Evolutionary conservation across 2,888 invertebrate genomes (phyloP), one percentile per base, ranked within the genome.

Genomic region (Lasioglossum marginatum): DNA sequence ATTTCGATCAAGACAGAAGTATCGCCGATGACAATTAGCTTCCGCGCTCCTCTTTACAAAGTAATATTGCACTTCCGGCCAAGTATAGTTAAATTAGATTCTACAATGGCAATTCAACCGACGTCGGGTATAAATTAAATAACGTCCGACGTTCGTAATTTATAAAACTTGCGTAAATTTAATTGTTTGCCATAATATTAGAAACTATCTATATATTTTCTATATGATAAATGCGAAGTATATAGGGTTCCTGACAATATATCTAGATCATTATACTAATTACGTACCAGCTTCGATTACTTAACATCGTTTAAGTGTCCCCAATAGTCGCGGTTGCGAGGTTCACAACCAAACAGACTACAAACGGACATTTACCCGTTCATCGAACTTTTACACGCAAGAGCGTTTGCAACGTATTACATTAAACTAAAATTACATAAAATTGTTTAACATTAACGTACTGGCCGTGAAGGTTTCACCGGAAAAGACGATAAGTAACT

Each of bases 11-110:
- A 16, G 70, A 43, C 52, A 79, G n/a, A 70, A 23, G 34, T 45
- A 75, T 60, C 31, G 37, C 16, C 10, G 34, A 71, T 43, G 48
- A 52, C 23, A 68, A 60, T 23, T 40, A 45, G 14, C 16, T 60
- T 48, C 45, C 60, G 66, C 19, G 19, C 4, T 52, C 52, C 14
- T 31, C 57, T 19, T 77, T 80, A 89, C 66, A 45, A 81, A 48
- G 73, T 92, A 92, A 85, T 92, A 93, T 93, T 93, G 93, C 93
- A 93, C 92, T 82, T 88, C 91, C 93, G 93, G 93, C 93, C 93
- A 57, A 37, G 63, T 43, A 72, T 45, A 71, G 43, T 77, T 37
- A 80, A 48, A 5, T 52, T 75, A 82, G 27, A 85, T 82, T 40
- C 70, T 78, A 73, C 48, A 37, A 78, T 79, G 81, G 78, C 78